phyloP scores from a whole-genome alignment of 2,797 vertebrate species.

The Syngnathus acus region DNA sequence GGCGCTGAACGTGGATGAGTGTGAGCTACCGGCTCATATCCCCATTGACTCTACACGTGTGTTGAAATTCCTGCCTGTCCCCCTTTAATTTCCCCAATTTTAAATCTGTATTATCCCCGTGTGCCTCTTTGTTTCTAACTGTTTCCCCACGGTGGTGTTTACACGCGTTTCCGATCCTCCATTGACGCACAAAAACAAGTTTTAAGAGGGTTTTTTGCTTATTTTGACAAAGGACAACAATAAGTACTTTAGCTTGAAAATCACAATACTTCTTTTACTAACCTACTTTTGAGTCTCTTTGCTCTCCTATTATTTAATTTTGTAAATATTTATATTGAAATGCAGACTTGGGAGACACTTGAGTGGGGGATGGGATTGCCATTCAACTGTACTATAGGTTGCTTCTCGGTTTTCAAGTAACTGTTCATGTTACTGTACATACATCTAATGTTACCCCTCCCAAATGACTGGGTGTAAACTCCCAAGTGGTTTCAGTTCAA shows the following conservation, averaged over 20 bases:
- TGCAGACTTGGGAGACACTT: slow-evolving; percentile 46
- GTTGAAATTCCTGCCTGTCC: slow-evolving; percentile 33
- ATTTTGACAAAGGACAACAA: background rate
- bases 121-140: background rate
- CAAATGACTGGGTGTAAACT: slow-evolving; percentile 6
- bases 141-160: background rate
- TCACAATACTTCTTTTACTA: background rate
- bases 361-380: slow-evolving; percentile 51
- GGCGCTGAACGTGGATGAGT: slow-evolving; percentile 19
- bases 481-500: background rate
- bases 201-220: slow-evolving; percentile 11
- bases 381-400: slow-evolving; percentile 48
- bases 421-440: slow-evolving; percentile 40
- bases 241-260: background rate
- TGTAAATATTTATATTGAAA: slow-evolving; percentile 31
- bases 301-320: slow-evolving; percentile 5
- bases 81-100: slow-evolving; percentile 9
- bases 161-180: background rate
- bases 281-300: background rate
- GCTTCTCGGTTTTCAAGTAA: slow-evolving; percentile 36
- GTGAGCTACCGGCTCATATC: slow-evolving; percentile 43
- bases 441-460: slow-evolving; percentile 4
- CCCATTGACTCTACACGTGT: slow-evolving; percentile 61
- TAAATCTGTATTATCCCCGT: background rate
- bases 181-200: slow-evolving; percentile 25